phyloP scores from a whole-genome alignment of 1,140 invertebrate genomes.

The Hycleus cichorii region DNA sequence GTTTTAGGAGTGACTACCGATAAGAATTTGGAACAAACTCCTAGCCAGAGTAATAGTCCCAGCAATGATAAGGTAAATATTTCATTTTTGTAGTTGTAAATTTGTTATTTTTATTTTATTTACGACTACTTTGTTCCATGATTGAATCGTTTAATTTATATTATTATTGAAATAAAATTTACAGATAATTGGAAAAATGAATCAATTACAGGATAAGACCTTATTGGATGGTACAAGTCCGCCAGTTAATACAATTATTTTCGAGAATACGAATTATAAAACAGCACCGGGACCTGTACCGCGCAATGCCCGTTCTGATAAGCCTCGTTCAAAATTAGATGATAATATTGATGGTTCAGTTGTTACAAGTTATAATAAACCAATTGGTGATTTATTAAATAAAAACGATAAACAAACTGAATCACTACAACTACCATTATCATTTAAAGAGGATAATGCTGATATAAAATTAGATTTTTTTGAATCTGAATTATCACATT shows the following conservation, averaged over 20 bases:
- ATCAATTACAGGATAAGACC: slow-evolving; percentile 48
- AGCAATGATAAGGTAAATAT: slow-evolving; percentile 41
- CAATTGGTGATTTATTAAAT: slow-evolving; percentile 49
- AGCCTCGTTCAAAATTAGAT: slow-evolving; percentile 30
- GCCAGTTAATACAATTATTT: slow-evolving; percentile 82
- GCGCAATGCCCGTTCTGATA: slow-evolving; percentile 36
- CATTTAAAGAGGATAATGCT: slow-evolving; percentile 68
- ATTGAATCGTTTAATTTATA: too few relatives aligned
- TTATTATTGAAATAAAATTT: not conserved
- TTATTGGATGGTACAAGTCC: slow-evolving; percentile 65
- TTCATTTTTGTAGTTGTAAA: not conserved
- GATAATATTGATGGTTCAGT: slow-evolving; percentile 34
- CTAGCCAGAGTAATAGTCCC: slow-evolving; percentile 52
- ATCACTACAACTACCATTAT: slow-evolving; percentile 53
- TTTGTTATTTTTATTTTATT: too few relatives aligned
- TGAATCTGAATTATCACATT: slow-evolving; percentile 67
- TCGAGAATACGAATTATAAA: slow-evolving; percentile 87
- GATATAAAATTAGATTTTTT: slow-evolving; percentile 92
- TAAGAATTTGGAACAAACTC: slow-evolving; percentile 37
- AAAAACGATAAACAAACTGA: slow-evolving; percentile 43
- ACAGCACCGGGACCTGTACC: slow-evolving; percentile 47
- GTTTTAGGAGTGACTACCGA: slow-evolving; percentile 38
- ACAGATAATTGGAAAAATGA: slow-evolving; percentile 29
- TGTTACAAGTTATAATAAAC: slow-evolving; percentile 53
- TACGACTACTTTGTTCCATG: too few relatives aligned